Evolutionary conservation across 1,140 invertebrate genomes (phyloP).

Genomic region (Campodea augens): DNA sequence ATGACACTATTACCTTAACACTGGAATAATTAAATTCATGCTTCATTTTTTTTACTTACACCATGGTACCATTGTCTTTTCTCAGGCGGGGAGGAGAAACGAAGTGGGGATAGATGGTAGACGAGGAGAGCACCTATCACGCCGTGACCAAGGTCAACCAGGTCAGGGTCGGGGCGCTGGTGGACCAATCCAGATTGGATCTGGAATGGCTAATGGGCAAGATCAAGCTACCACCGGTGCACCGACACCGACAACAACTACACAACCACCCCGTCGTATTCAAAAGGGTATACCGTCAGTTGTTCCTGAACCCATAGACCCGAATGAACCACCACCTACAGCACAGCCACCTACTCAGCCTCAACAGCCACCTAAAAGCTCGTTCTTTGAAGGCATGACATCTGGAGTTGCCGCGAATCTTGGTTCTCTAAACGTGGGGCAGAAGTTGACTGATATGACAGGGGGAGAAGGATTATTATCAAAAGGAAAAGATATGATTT

Average conservation of each 20-base stretch:
- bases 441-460: conserved; percentile 54
- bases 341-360: conserved; percentile 1
- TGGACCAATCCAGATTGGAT: too few relatives aligned
- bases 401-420: conserved; percentile 10
- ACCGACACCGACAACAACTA: neutral
- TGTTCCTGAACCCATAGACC: conserved; percentile 18
- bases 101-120: neutral
- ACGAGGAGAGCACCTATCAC: neutral
- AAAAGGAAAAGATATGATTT: conserved; percentile 75
- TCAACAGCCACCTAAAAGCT: conserved; percentile 4
- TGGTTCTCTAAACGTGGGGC: conserved; percentile 48
- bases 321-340: conserved; percentile 13
- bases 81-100: neutral
- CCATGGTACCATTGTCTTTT: too few relatives aligned
- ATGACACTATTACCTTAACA: too few relatives aligned
- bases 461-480: conserved; percentile 39
- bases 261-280: neutral
- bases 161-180: neutral
- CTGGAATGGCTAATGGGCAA: too few relatives aligned
- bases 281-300: conserved; percentile 19
- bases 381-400: conserved; percentile 1
- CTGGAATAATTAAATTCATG: too few relatives aligned
- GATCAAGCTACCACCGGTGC: neutral
- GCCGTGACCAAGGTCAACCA: neutral
- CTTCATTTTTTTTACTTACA: too few relatives aligned